phyloP scores from a whole-genome alignment of 2,888 invertebrate genomes.

The Dryobotodes eremita region DNA sequence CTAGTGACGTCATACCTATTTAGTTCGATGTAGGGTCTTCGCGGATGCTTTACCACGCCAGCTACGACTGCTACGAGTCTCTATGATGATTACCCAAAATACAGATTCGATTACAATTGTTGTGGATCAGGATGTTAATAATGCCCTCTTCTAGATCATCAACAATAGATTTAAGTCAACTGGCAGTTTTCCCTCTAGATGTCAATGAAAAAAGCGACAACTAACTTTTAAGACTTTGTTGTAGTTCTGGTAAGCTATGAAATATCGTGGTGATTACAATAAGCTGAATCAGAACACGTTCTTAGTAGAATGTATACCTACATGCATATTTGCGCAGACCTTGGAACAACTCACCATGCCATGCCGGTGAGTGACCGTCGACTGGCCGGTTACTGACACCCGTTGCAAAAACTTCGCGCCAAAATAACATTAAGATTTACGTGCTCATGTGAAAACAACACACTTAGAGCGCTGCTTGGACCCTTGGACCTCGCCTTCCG shows the following conservation, averaged over 20 bases:
- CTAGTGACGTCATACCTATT: constrained; percentile 9
- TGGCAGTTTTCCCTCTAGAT: neutral
- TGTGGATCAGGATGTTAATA: neutral
- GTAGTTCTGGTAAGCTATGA: constrained; percentile 5
- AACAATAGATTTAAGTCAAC: neutral
- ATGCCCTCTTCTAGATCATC: neutral
- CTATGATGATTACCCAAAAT: neutral
- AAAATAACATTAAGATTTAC: constrained; percentile 62
- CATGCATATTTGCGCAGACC: constrained; percentile 77
- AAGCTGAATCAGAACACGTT: constrained; percentile 49
- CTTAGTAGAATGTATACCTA: constrained; percentile 52
- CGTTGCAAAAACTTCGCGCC: constrained; percentile 74
- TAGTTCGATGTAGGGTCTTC: neutral
- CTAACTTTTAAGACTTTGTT: neutral
- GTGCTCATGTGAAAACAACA: constrained; percentile 52
- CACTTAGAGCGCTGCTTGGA: constrained; percentile 5
- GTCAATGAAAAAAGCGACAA: neutral
- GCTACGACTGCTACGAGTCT: neutral
- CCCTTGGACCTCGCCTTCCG: constrained; percentile 13
- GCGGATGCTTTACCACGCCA: neutral
- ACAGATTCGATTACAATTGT: neutral
- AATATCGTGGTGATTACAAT: constrained; percentile 32
- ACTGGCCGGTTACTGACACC: constrained; percentile 83
- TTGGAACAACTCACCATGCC: constrained; percentile 77
- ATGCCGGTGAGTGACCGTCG: constrained; percentile 85